These are phyloP conservation scores for Trichoplax adhaerens DNA, from an alignment of 37 sponge, comb jelly and placozoan genomes.

Conservation along the genomic window DNA sequence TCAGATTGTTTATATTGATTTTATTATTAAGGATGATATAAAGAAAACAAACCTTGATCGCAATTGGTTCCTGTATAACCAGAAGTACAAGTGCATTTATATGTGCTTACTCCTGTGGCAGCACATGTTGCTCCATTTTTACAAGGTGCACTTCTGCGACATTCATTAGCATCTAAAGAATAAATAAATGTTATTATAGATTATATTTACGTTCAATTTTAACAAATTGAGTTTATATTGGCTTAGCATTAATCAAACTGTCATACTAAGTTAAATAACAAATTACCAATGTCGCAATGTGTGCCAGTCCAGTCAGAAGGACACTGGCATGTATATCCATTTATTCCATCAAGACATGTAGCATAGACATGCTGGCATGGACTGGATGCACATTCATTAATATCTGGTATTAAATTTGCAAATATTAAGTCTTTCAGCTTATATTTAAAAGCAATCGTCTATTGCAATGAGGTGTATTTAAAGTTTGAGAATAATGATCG, in stretches of 20 bases:
- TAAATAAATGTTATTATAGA: constrained; percentile 6
- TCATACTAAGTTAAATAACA: not conserved
- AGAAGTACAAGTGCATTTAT: constrained; percentile 23
- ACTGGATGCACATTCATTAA: constrained; percentile 30
- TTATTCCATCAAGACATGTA: constrained; percentile 30
- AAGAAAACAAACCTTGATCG: not conserved
- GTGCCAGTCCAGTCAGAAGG: not conserved
- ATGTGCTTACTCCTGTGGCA: not conserved
- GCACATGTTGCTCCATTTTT: constrained; percentile 14
- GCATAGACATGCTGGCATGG: constrained; percentile 26
- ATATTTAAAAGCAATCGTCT: not conserved
- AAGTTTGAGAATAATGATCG: too few relatives aligned
- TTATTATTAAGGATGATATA: too few relatives aligned
- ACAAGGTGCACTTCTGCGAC: constrained; percentile 5
- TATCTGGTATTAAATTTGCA: constrained; percentile 15
- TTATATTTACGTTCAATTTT: not conserved
- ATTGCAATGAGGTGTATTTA: not conserved
- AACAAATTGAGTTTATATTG: constrained; percentile 4
- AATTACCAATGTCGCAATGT: not conserved
- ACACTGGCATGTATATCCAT: constrained; percentile 26
- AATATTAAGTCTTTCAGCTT: constrained; percentile 1
- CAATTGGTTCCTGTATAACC: constrained; percentile 25
- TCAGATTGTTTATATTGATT: too few relatives aligned
- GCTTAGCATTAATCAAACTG: not conserved
- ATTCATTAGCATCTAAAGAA: too few relatives aligned